Conservation (phyloP, 2,888 invertebrate genomes). For the Drosophila bunnanda region DNA sequence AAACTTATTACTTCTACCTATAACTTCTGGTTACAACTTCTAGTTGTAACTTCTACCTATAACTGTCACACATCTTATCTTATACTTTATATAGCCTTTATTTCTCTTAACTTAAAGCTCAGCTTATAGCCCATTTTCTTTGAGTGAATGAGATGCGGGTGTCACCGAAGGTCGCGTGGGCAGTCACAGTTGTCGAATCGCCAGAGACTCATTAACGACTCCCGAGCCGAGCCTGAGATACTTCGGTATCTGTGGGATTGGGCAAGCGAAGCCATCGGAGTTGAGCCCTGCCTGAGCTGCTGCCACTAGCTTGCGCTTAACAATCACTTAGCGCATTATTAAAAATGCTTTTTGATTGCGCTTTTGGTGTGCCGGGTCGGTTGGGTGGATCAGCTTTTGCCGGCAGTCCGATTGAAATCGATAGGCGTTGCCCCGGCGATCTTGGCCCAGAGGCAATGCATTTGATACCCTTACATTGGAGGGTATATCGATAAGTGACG, state of each 20-base stretch:
- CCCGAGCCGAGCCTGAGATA: background rate
- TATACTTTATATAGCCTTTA: background rate
- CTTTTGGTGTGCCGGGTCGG: constrained; percentile 71
- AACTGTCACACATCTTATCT: background rate
- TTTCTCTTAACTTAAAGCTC: background rate
- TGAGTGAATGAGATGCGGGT: constrained; percentile 43
- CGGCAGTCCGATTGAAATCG: constrained; percentile 61
- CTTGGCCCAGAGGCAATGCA: constrained; percentile 12
- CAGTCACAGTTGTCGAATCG: constrained; percentile 34
- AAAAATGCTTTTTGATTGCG: constrained; percentile 81
- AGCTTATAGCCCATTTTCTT: background rate
- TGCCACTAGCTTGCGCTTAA: constrained; percentile 59
- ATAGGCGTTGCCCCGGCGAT: constrained; percentile 63
- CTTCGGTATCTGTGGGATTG: constrained; percentile 53
- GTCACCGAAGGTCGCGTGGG: constrained; percentile 74
- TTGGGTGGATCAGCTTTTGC: constrained; percentile 1
- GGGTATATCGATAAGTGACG: background rate
- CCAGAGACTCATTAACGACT: constrained; percentile 61
- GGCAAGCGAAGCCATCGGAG: constrained; percentile 69
- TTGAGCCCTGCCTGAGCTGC: constrained; percentile 3
- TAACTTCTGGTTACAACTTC: no score
- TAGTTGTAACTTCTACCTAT: background rate
- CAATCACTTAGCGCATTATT: constrained; percentile 81
- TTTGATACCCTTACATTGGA: background rate
- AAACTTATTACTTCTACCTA: no score